phyloP scores from a whole-genome alignment of 2,888 invertebrate genomes.

The Beris morrisii region DNA sequence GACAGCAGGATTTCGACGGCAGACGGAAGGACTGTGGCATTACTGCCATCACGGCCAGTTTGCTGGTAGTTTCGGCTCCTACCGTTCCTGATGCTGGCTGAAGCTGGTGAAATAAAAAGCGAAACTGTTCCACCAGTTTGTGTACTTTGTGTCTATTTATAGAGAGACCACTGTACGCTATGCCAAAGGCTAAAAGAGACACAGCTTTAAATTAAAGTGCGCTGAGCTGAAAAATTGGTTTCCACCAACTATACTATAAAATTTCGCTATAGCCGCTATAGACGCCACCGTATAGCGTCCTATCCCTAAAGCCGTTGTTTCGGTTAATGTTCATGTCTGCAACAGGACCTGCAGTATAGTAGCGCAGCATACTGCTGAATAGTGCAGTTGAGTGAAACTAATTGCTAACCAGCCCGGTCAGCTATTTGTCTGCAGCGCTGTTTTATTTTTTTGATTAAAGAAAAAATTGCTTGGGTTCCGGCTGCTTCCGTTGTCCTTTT shows the following conservation, averaged over 20 bases:
- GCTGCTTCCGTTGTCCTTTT: neutral
- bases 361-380: slow-evolving; percentile 34
- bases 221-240: slow-evolving; percentile 57
- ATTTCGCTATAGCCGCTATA: slow-evolving; percentile 34
- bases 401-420: slow-evolving; percentile 34
- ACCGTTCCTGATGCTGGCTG: neutral
- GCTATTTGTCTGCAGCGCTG: slow-evolving; percentile 30
- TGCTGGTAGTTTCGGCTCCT: slow-evolving; percentile 6
- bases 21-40: neutral
- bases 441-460: slow-evolving; percentile 17
- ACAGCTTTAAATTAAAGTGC: slow-evolving; percentile 53
- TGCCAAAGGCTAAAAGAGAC: slow-evolving; percentile 32
- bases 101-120: slow-evolving; percentile 30
- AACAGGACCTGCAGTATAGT: slow-evolving; percentile 30
- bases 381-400: slow-evolving; percentile 39
- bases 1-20: neutral
- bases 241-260: slow-evolving; percentile 40
- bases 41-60: neutral
- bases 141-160: slow-evolving; percentile 39
- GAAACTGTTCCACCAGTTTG: slow-evolving; percentile 36
- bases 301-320: slow-evolving; percentile 14
- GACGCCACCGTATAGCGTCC: slow-evolving; percentile 31
- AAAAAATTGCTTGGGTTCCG: slow-evolving; percentile 12
- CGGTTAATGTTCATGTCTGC: slow-evolving; percentile 23
- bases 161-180: slow-evolving; percentile 26